Percentiles rank a stretch among this genome's conserved stretches.
Evolutionary conservation across 2,113 vertebrate genomes (phyloP).

Genomic region (Poeciliopsis turrubarensis): DNA sequence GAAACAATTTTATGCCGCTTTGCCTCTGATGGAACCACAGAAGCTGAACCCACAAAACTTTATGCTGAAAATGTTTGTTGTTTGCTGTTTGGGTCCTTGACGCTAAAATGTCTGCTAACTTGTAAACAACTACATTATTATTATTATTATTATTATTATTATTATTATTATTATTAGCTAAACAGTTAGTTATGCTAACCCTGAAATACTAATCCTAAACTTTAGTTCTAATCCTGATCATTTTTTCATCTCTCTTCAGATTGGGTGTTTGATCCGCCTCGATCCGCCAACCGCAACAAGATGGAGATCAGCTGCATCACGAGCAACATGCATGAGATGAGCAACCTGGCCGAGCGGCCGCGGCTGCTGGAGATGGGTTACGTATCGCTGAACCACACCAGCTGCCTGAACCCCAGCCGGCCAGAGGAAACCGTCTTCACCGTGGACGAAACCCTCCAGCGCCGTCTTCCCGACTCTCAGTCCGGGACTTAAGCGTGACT

Average conservation of each 20-base stretch:
- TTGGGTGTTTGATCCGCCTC: slow-evolving; percentile 81
- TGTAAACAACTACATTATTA: neutral
- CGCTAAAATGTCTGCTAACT: neutral
- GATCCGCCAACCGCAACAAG: slow-evolving; percentile 77
- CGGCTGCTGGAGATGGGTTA: slow-evolving; percentile 58
- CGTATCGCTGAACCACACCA: slow-evolving; percentile 62
- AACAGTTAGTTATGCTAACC: no score
- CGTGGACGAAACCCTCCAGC: slow-evolving; percentile 76
- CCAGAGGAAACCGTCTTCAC: slow-evolving; percentile 81
- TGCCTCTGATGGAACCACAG: slow-evolving; percentile 63
- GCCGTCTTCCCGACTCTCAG: slow-evolving; percentile 72
- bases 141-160: neutral
- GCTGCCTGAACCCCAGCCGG: slow-evolving; percentile 25
- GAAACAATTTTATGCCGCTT: slow-evolving; percentile 70
- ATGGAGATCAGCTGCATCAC: slow-evolving; percentile 84
- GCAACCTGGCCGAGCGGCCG: slow-evolving; percentile 53
- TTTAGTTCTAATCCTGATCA: no score
- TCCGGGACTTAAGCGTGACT: slow-evolving; percentile 64
- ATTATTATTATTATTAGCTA: neutral
- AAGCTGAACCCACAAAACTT: slow-evolving; percentile 47
- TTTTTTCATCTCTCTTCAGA: slow-evolving; percentile 70
- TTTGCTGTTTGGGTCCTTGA: slow-evolving; percentile 9
- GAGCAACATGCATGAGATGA: slow-evolving; percentile 78
- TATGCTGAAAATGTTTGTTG: slow-evolving; percentile 27
- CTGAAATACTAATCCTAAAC: no score